A percentile compares a stretch with the other conserved stretches of the same genome.
Evolutionary conservation across 2,113 vertebrate genomes (phyloP).

Genomic region (Azemiops feae): DNA sequence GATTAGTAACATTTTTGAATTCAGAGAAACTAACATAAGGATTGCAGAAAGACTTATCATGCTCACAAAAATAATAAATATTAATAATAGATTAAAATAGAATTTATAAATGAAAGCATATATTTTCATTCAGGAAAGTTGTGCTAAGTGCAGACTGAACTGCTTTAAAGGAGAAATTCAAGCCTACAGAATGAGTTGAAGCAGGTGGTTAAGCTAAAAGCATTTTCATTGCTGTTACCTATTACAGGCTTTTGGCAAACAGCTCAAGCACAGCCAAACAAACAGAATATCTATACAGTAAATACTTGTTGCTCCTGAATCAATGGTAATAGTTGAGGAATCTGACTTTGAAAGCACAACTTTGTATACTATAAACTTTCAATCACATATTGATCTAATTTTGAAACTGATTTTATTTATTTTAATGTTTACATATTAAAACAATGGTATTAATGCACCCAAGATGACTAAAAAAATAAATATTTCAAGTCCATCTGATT

Average conservation of each 20-base stretch:
- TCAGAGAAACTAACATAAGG: conserved; percentile 66
- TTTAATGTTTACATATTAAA: conserved; percentile 14
- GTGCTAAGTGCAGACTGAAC: conserved; percentile 50
- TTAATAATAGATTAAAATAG: conserved; percentile 51
- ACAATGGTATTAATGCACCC: neutral
- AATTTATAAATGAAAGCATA: conserved; percentile 52
- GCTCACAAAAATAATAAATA: conserved; percentile 58
- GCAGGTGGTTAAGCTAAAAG: conserved; percentile 68
- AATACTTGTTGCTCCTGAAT: conserved; percentile 84
- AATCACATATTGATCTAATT: neutral
- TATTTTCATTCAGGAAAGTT: conserved; percentile 21
- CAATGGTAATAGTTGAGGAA: conserved; percentile 52
- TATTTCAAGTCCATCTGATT: neutral
- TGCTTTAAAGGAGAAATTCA: conserved; percentile 58
- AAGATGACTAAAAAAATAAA: neutral
- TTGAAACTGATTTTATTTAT: conserved; percentile 38
- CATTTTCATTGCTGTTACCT: conserved; percentile 66
- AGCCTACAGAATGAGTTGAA: conserved; percentile 61
- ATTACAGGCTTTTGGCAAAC: conserved; percentile 69
- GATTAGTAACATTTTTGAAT: conserved; percentile 75
- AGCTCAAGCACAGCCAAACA: conserved; percentile 69
- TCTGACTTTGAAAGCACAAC: conserved; percentile 14
- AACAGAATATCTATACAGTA: conserved; percentile 54
- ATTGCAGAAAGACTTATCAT: conserved; percentile 64
- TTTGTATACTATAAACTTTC: neutral